Evolutionary conservation across 1,140 invertebrate genomes (phyloP).

Genomic region (Elysia chlorotica): DNA sequence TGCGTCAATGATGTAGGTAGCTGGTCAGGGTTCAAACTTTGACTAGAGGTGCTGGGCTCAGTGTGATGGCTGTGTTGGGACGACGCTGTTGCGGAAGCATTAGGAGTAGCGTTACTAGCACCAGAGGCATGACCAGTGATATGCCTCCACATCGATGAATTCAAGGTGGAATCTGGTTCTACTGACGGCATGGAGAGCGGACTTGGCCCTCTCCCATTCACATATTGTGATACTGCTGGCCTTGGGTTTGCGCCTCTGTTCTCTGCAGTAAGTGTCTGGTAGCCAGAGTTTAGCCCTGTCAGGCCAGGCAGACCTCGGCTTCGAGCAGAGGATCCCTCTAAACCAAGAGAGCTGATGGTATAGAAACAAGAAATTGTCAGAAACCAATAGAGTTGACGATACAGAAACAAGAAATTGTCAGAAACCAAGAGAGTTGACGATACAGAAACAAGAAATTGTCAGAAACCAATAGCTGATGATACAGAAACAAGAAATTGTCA

Average conservation of each 20-base stretch:
- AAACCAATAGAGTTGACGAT: background rate
- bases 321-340: conserved; percentile 18
- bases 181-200: background rate
- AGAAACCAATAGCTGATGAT: background rate
- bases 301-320: conserved; percentile 12
- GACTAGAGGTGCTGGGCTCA: too few species aligned
- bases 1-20: too few species aligned
- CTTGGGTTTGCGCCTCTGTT: background rate
- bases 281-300: conserved; percentile 12
- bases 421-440: background rate
- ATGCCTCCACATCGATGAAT: too few species aligned
- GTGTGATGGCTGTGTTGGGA: too few species aligned
- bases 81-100: background rate
- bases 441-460: background rate
- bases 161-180: background rate
- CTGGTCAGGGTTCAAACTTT: too few species aligned
- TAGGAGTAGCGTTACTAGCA: background rate
- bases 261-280: background rate
- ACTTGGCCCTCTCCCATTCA: background rate
- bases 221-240: background rate
- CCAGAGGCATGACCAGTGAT: background rate
- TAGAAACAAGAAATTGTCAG: background rate
- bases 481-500: background rate
- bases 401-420: background rate
- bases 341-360: conserved; percentile 4